phyloP scores from a whole-genome alignment of 2,888 invertebrate genomes.

The Eustalomyia histrio region DNA sequence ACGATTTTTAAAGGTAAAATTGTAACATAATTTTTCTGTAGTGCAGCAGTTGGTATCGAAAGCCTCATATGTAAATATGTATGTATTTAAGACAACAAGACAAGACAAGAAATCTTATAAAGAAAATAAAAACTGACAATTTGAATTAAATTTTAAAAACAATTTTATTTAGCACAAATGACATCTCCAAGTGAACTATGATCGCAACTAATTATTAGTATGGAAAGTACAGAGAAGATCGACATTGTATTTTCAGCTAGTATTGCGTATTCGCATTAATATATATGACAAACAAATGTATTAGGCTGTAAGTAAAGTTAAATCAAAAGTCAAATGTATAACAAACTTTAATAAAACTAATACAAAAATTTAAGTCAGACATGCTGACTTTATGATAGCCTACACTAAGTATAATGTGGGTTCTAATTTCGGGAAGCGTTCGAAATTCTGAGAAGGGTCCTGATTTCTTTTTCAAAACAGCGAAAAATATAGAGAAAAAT shows the following conservation, averaged over 20 bases:
- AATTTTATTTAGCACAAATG: neutral
- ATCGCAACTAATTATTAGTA: neutral
- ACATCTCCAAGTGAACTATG: neutral
- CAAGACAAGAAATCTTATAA: constrained; percentile 3
- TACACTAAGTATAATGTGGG: too few species aligned
- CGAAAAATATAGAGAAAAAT: too few species aligned
- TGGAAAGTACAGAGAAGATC: neutral
- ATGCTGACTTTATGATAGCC: too few species aligned
- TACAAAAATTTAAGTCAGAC: too few species aligned
- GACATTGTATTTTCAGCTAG: neutral
- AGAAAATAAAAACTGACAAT: neutral
- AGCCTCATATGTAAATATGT: too few species aligned
- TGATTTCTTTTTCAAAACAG: too few species aligned
- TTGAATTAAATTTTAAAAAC: neutral
- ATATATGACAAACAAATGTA: neutral
- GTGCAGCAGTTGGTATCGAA: too few species aligned
- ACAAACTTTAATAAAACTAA: constrained; percentile 24
- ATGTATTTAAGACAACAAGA: neutral
- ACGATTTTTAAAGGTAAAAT: too few species aligned
- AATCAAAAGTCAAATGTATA: constrained; percentile 45
- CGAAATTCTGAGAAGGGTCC: too few species aligned
- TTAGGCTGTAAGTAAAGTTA: neutral
- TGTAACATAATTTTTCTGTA: too few species aligned
- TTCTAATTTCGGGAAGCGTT: too few species aligned
- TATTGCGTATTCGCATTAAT: constrained; percentile 9